These are phyloP conservation scores for Choloepus didactylus DNA, from an alignment of 2,797 vertebrate species.

Conservation along the genomic window DNA sequence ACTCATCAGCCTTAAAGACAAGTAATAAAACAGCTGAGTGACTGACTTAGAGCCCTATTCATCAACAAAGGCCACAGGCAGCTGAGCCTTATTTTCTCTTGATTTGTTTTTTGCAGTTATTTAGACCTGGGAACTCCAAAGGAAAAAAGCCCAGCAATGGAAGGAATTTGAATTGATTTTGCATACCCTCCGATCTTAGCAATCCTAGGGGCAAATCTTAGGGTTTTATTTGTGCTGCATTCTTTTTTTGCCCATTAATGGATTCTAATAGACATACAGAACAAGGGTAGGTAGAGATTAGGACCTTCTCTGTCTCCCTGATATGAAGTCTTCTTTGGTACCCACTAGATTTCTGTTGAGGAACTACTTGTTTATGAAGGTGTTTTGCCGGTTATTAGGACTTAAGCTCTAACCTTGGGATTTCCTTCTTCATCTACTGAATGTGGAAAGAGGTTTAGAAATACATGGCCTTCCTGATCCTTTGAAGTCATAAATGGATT, in stretches of 20 bases:
- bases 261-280: background rate
- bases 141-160: conserved; percentile 11
- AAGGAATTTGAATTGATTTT: conserved; percentile 48
- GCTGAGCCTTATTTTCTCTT: conserved; percentile 74
- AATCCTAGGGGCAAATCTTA: background rate
- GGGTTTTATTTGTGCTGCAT: background rate
- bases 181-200: background rate
- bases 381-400: background rate
- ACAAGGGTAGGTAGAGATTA: background rate
- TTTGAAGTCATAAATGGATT: background rate
- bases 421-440: background rate
- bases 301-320: background rate
- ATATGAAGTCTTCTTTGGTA: background rate
- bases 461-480: background rate
- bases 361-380: background rate
- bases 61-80: conserved; percentile 82
- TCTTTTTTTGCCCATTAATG: conserved; percentile 6
- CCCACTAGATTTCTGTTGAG: background rate
- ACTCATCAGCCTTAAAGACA: conserved; percentile 89
- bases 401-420: background rate
- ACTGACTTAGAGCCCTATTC: conserved; percentile 86
- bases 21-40: conserved; percentile 89
- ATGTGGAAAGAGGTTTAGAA: background rate
- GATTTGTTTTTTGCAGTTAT: conserved; percentile 80
- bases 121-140: conserved; percentile 62